Evolutionary conservation across 2,797 vertebrate genomes (phyloP), one percentile per base, ranked within the genome.

Genomic region (Myotis vivesi): DNA sequence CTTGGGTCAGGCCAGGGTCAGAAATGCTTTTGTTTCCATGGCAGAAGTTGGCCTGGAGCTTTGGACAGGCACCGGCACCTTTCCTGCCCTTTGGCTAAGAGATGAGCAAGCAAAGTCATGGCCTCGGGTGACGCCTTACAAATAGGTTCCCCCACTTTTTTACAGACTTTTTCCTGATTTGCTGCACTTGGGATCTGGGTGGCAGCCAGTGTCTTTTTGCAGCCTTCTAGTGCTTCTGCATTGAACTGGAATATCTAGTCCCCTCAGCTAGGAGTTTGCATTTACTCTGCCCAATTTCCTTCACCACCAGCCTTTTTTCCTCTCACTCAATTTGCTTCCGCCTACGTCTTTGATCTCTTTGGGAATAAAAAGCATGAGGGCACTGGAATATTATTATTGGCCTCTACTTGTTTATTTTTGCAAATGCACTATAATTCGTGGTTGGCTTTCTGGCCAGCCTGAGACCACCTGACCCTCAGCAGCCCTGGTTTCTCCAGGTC

Each of bases 311-410:
- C 57, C 53, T 66, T 76, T 76, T 79, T 75, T 28, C 28, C 51
- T 95, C 49, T 95, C 76, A 53, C 41, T 84, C 81, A 64, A 62
- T 94, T 91, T 73, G 55, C 66, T 93, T 87, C 89, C 16, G 4
- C 69, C 66, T 30, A 20, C 7, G 71, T 28, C 92, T 96, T 97
- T 96, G 91, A 93, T 93, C 49, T 93, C 25, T 68, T 92, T 85
- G 79, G 57, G 83, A 19, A 25, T 41, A 88, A 62, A 83, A 86
- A 80, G 69, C 46, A n/a, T 28, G 19, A 22, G 33, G 59, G 71
- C 41, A 16, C 81, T 53, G 41, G 79, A 55, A 55, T 93, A 55
- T 83, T 91, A 72, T 80, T 62, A 53, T 68, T 84, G 93, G 89
- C 49, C 77, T 75, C 75, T 83, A 38, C 62, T 62, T 72, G 69